Base-by-base conservation (phyloP, 2,113 vertebrate species). In the Typhlomys cinereus region DNA sequence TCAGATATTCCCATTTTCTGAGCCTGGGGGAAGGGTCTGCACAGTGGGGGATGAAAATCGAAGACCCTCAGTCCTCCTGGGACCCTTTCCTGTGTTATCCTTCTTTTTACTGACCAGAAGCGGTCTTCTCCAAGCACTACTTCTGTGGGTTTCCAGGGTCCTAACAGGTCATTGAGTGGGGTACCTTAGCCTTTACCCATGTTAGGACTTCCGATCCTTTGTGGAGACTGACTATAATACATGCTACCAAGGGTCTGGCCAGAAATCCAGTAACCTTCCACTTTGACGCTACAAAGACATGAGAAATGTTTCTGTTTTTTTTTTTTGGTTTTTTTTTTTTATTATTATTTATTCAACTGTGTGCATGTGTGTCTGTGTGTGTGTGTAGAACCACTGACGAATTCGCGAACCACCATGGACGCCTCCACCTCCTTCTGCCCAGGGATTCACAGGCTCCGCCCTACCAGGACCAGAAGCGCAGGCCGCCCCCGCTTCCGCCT, bases 281-380 rank as follows among this genome's bases (percentile, higher is more conserved):
- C 29, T 89, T 73, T 86, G 54, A 92, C 80, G 13, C 10, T n/a
- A n/a, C 36, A 57, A 76, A 93, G 78, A 59, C 54, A 69, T 25
- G 27, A 80, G 90, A 59, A 73, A 57, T 69, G 44, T n/a, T n/a
- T n/a, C n/a, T n/a, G n/a, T n/a, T n/a, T n/a, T n/a, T n/a, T n/a
- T n/a, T n/a, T n/a, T n/a, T n/a, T n/a, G n/a, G n/a, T n/a, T n/a
- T n/a, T n/a, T n/a, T n/a, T n/a, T n/a, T n/a, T n/a, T n/a, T n/a
- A n/a, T n/a, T n/a, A n/a, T n/a, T n/a, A n/a, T n/a, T n/a, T n/a
- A n/a, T n/a, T n/a, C n/a, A n/a, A n/a, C n/a, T n/a, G n/a, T n/a
- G n/a, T n/a, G n/a, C n/a, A n/a, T n/a, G n/a, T n/a, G n/a, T n/a
- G n/a, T n/a, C n/a, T n/a, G n/a, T n/a, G n/a, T n/a, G n/a, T n/a